Percentiles rank a stretch among this genome's conserved stretches.
These are phyloP conservation scores for Zootoca vivipara DNA, from an alignment of 2,113 vertebrate genomes.

Conservation along the genomic window DNA sequence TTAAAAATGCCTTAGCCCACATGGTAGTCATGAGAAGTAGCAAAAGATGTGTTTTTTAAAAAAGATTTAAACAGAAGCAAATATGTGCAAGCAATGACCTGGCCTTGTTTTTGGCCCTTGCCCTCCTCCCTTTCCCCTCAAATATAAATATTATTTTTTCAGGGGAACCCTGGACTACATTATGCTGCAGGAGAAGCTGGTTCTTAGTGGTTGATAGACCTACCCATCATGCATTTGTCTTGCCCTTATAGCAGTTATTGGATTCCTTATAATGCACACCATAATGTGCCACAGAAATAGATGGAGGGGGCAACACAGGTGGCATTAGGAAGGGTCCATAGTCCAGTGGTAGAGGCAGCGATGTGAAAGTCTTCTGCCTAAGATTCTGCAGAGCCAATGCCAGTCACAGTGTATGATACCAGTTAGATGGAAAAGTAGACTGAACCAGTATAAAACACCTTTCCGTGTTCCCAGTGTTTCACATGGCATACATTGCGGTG, in stretches of 20 bases:
- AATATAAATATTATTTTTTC: background rate
- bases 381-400: no score
- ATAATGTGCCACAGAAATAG: background rate
- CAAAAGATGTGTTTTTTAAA: background rate
- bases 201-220: background rate
- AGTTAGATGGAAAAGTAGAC: background rate
- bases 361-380: background rate
- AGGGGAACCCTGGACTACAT: background rate
- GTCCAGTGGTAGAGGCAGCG: background rate
- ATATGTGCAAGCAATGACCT: background rate
- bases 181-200: conserved; percentile 1
- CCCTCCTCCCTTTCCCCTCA: background rate
- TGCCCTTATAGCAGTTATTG: no score
- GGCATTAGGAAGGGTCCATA: background rate
- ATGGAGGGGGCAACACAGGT: background rate
- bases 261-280: background rate
- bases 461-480: background rate
- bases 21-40: background rate
- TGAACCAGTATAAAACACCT: background rate
- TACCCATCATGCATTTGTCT: background rate
- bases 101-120: background rate
- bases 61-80: no score
- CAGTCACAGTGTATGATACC: no score
- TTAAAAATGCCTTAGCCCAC: background rate
- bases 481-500: background rate